Percentiles rank a stretch among this genome's conserved stretches.
phyloP scores from a whole-genome alignment of 2,888 invertebrate species.

The Axea sp. region DNA sequence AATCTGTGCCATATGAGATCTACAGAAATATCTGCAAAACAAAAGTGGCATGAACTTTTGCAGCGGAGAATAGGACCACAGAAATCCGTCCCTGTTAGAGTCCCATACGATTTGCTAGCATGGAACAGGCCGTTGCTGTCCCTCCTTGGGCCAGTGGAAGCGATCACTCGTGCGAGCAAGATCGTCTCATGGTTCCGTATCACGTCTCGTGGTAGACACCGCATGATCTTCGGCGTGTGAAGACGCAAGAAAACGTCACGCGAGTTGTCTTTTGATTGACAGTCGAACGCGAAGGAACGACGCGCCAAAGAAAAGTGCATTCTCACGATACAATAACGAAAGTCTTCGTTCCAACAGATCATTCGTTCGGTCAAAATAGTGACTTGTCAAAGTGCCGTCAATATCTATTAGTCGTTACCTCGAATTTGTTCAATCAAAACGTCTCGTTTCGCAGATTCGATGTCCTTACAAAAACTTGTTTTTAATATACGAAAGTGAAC shows the following conservation, averaged over 20 bases:
- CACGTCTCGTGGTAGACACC: constrained; percentile 51
- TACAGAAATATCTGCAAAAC: too few species aligned
- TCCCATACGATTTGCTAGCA: constrained; percentile 72
- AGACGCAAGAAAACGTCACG: constrained; percentile 46
- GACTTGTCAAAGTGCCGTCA: constrained; percentile 19
- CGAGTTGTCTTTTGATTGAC: constrained; percentile 28
- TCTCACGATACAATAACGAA: constrained; percentile 17
- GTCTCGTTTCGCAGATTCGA: neutral
- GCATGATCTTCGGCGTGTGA: constrained; percentile 49
- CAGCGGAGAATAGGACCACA: constrained; percentile 8
- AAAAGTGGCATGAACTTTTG: too few species aligned
- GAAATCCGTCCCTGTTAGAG: constrained; percentile 58
- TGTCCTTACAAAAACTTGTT: too few species aligned
- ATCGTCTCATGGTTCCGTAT: constrained; percentile 65
- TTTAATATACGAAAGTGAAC: constrained; percentile 5
- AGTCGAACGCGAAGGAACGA: constrained; percentile 24
- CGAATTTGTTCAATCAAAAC: neutral
- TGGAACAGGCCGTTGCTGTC: constrained; percentile 69
- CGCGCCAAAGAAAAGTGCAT: constrained; percentile 8
- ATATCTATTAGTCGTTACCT: too few species aligned
- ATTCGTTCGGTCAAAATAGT: constrained; percentile 4
- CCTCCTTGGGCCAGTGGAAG: constrained; percentile 75
- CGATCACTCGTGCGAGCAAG: constrained; percentile 71
- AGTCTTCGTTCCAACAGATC: too few species aligned
- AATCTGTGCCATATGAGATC: too few species aligned